Percentiles rank a stretch among this genome's conserved stretches.
These are phyloP conservation scores for Eulemur albifrons DNA, from an alignment of 2,797 vertebrate genomes.

Conservation along the genomic window DNA sequence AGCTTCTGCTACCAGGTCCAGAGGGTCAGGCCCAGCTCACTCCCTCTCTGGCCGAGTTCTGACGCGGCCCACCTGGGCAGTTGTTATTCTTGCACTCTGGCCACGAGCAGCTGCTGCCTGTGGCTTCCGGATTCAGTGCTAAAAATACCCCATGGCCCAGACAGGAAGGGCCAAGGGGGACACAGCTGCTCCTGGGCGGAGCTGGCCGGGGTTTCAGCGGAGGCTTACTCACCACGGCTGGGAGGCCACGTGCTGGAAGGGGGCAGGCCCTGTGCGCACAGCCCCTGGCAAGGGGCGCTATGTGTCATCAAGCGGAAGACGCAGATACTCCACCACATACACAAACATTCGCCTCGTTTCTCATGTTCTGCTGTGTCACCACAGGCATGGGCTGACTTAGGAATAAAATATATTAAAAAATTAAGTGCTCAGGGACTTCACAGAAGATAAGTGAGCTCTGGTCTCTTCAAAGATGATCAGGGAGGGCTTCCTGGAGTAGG, in stretches of 20 bases:
- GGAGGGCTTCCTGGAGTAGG: neutral
- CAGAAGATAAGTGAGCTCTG: neutral
- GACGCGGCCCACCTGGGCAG: neutral
- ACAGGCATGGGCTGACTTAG: neutral
- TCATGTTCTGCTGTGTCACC: neutral
- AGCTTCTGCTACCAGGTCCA: neutral
- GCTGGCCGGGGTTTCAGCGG: neutral
- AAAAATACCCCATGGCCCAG: conserved; percentile 56
- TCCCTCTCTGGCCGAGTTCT: neutral
- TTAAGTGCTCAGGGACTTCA: neutral
- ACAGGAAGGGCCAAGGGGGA: conserved; percentile 40
- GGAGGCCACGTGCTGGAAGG: neutral
- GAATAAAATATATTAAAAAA: neutral
- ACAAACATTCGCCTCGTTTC: neutral
- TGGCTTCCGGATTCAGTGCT: conserved; percentile 55
- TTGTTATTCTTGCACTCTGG: neutral
- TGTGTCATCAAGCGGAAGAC: neutral
- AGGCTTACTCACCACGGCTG: neutral
- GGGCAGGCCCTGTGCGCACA: neutral
- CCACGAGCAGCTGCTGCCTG: neutral
- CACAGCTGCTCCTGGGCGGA: conserved; percentile 44
- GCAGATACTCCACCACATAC: neutral
- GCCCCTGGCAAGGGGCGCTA: neutral
- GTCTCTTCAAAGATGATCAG: neutral
- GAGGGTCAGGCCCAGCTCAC: neutral